These are phyloP conservation scores for Aramus guarauna DNA, from an alignment of 2,113 vertebrate species.

Conservation along the genomic window DNA sequence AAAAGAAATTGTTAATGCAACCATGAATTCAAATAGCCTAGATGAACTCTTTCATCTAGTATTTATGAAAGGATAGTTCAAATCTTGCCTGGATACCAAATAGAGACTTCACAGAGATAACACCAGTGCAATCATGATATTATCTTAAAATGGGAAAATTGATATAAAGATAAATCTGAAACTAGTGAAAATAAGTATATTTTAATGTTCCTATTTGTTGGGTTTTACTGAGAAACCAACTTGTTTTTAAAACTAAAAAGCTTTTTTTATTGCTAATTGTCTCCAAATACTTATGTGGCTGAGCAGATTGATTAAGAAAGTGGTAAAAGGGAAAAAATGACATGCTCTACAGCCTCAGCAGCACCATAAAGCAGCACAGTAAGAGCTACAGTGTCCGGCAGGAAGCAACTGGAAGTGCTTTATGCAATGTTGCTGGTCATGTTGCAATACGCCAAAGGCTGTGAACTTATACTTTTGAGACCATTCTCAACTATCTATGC, in stretches of 20 bases:
- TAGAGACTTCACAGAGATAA: conserved; percentile 3
- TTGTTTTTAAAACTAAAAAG: background rate
- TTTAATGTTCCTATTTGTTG: background rate
- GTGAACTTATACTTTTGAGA: background rate
- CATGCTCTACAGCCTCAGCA: background rate
- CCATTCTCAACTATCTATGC: background rate
- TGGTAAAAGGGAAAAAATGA: background rate
- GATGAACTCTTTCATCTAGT: conserved; percentile 24
- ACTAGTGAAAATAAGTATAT: background rate
- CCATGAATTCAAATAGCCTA: conserved; percentile 3
- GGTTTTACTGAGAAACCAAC: background rate
- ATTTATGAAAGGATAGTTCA: conserved; percentile 11
- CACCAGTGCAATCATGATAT: background rate
- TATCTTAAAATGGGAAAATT: background rate
- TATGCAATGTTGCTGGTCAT: background rate
- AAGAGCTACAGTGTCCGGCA: background rate
- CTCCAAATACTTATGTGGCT: background rate
- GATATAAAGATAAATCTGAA: background rate
- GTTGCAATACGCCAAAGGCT: background rate
- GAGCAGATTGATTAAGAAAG: background rate
- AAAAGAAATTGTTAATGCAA: conserved; percentile 18
- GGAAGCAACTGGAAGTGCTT: background rate
- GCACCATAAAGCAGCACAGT: background rate
- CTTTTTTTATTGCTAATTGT: background rate
- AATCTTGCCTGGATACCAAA: background rate